phyloP scores from a whole-genome alignment of 2,797 vertebrate genomes.

The Falco columbarius region DNA sequence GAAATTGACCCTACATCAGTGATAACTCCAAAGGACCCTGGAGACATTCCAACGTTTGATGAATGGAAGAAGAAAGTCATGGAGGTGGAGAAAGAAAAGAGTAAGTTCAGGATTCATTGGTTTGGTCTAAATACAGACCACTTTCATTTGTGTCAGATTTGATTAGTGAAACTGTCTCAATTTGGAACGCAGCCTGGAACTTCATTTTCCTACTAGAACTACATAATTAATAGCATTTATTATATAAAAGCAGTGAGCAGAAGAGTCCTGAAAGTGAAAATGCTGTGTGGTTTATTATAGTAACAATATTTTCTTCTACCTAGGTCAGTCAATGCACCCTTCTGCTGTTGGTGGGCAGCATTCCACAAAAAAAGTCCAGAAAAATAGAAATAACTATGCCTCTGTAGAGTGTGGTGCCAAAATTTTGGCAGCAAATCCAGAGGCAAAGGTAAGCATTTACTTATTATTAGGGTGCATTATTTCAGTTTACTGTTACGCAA shows the following conservation, averaged over 20 bases:
- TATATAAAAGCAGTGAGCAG: not conserved
- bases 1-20: constrained; percentile 85
- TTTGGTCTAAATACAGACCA: not conserved
- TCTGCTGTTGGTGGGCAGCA: constrained; percentile 87
- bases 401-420: constrained; percentile 99
- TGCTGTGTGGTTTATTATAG: not conserved
- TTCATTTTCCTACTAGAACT: not conserved
- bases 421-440: constrained; percentile 94
- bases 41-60: constrained; percentile 97
- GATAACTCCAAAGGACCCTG: constrained; percentile 83
- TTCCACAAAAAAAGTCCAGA: constrained; percentile 92
- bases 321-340: constrained; percentile 93
- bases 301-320: constrained; percentile 55
- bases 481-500: not conserved
- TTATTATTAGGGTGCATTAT: not conserved
- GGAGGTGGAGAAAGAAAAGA: constrained; percentile 99
- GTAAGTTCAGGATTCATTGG: constrained; percentile 74
- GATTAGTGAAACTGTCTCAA: not conserved
- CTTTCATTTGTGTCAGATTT: not conserved
- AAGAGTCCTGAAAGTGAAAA: not conserved
- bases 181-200: not conserved
- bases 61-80: constrained; percentile 99
- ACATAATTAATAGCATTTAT: not conserved
- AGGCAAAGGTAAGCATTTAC: constrained; percentile 91
- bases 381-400: constrained; percentile 98